Evolutionary conservation across 2,113 vertebrate genomes (phyloP).

Genomic region (Larimichthys crocea): DNA sequence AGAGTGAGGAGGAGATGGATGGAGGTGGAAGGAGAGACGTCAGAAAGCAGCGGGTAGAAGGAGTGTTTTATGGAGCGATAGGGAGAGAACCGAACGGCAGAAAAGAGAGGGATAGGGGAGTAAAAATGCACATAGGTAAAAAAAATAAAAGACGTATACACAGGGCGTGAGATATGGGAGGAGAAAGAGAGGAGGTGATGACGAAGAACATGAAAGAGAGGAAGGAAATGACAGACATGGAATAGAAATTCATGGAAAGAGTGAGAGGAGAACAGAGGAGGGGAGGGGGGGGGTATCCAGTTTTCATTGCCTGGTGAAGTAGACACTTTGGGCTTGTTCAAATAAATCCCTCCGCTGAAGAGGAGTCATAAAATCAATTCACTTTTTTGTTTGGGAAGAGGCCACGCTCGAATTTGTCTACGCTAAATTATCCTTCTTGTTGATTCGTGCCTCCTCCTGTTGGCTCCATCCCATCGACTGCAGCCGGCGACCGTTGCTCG

Average conservation of each 20-base stretch:
- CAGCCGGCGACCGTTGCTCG: slow-evolving; percentile 12
- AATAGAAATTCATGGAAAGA: slow-evolving; percentile 27
- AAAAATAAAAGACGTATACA: slow-evolving; percentile 39
- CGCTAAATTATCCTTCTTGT: slow-evolving; percentile 47
- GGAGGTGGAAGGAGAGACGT: slow-evolving; percentile 73
- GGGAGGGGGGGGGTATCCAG: slow-evolving; percentile 27
- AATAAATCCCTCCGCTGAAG: slow-evolving; percentile 67
- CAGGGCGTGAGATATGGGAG: slow-evolving; percentile 37
- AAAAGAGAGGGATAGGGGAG: slow-evolving; percentile 60
- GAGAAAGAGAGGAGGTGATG: slow-evolving; percentile 10
- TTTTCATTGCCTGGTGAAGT: slow-evolving; percentile 66
- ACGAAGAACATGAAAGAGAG: slow-evolving; percentile 58
- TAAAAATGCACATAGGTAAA: slow-evolving; percentile 58
- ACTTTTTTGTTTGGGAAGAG: slow-evolving; percentile 64
- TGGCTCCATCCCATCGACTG: slow-evolving; percentile 32
- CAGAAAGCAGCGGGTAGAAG: slow-evolving; percentile 77
- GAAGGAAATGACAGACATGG: slow-evolving; percentile 48
- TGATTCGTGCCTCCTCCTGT: slow-evolving; percentile 20
- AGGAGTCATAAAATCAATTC: slow-evolving; percentile 71
- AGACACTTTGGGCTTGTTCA: slow-evolving; percentile 68
- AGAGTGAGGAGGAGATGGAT: slow-evolving; percentile 68
- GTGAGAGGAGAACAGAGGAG: neutral
- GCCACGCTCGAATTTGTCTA: slow-evolving; percentile 45
- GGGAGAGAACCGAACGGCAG: slow-evolving; percentile 63
- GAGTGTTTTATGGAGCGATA: slow-evolving; percentile 81